Base-by-base conservation (phyloP, 1,140 invertebrate genomes). In the Drosophila elegans region DNA sequence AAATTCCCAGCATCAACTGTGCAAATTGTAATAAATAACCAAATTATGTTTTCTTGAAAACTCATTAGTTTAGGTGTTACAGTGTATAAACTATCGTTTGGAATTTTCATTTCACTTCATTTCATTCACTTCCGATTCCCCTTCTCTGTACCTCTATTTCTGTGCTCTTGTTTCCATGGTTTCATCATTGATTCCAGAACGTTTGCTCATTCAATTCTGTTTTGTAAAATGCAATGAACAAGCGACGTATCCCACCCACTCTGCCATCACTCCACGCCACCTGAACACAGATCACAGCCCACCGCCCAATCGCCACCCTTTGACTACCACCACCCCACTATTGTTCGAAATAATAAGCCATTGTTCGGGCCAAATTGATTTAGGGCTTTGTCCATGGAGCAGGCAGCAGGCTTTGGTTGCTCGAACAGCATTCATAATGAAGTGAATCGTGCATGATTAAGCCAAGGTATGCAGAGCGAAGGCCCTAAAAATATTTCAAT, bases 1-100 rank as follows among this genome's bases (percentile, higher is more conserved):
- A 27, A 38, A 41, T 21, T 16, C 9, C 45, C 45, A 45, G 51
- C 67, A 21, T 39, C 36, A 77, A 88, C 90, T 91, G 90, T 91
- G 90, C 90, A 91, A 91, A 91, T 91, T 91, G 90, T 91, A 91
- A 91, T 85, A 91, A 76, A 38, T 53, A 64, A 72, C 45, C 67
- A 45, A 63, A 72, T 82, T 80, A 80, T 63, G 67, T 60, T 78
- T 56, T 77, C 49, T 80, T 51, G 29, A 78, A 66, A 79, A 56
- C 88, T 91, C 84, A 82, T 78, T 82, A 74, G 89, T 82, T 91
- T 91, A 78, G 83, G 78, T 68, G 78, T 91, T 91, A 85, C 84
- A 91, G 89, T 91, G 89, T 89, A 79, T 81, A 83, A 89, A 81
- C 79, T 78, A 72, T 75, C 66, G 81, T 80, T 60, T 71, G 64